Evolutionary conservation across 2,888 invertebrate genomes (phyloP).

Genomic region (Allophyes oxyacanthae): DNA sequence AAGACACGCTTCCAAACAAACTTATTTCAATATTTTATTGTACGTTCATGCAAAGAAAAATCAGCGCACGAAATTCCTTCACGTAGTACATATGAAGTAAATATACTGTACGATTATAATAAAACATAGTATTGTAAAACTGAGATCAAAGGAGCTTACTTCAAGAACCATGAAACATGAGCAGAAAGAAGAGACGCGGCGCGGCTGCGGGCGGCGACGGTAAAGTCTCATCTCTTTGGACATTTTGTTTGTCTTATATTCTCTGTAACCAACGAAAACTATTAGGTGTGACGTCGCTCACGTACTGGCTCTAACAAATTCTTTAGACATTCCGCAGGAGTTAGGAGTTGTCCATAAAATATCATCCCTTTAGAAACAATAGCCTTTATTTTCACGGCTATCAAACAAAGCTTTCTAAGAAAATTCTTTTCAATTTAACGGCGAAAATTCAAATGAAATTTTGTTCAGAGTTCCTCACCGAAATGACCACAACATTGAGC

Average conservation of each 20-base stretch:
- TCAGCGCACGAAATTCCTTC: constrained; percentile 26
- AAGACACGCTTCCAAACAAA: constrained; percentile 12
- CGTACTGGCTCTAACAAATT: constrained; percentile 21
- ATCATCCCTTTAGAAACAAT: too few relatives aligned
- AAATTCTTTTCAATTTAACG: constrained; percentile 2
- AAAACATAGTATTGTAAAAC: constrained; percentile 41
- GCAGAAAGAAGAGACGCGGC: too few relatives aligned
- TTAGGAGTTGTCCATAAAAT: too few relatives aligned
- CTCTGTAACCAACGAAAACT: constrained; percentile 43
- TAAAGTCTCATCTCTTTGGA: constrained; percentile 24
- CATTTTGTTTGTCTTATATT: constrained; percentile 34
- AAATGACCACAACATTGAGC: constrained; percentile 28
- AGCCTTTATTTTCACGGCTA: constrained; percentile 6
- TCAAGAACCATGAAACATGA: constrained; percentile 22
- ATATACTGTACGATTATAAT: constrained; percentile 42
- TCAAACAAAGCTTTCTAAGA: constrained; percentile 5
- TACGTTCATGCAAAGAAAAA: constrained; percentile 13
- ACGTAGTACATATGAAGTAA: constrained; percentile 41
- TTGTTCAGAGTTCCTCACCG: constrained; percentile 21
- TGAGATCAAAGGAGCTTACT: constrained; percentile 31
- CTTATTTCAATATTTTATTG: constrained; percentile 48
- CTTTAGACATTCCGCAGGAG: constrained; percentile 10
- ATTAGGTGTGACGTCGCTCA: constrained; percentile 14
- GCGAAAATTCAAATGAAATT: constrained; percentile 10
- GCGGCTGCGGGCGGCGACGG: too few relatives aligned